Evolutionary conservation across 92 coral and sea anemone genomes (phyloP).

Genomic region (Ricordea florida): DNA sequence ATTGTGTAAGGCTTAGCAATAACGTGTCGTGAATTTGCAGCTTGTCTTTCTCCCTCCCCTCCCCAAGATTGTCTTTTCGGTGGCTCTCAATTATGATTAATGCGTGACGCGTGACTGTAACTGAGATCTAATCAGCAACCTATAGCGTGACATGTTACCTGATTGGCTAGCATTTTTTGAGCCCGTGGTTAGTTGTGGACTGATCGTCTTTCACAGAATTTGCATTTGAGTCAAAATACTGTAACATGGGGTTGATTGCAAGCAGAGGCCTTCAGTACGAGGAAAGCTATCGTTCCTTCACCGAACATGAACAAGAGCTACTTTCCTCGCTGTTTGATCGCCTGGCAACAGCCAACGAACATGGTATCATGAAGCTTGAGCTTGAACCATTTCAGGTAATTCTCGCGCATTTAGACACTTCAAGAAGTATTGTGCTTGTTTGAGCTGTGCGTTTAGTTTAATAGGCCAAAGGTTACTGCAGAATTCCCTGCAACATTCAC

Average conservation of each 20-base stretch:
- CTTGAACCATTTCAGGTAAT: constrained; percentile 53
- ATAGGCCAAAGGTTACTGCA: too few relatives aligned
- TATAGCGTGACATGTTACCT: neutral
- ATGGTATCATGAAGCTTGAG: constrained; percentile 30
- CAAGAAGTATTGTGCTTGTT: too few relatives aligned
- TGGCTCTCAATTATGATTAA: too few relatives aligned
- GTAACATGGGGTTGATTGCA: constrained; percentile 77
- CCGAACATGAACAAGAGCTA: constrained; percentile 50
- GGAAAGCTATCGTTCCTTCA: constrained; percentile 52
- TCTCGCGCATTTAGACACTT: too few relatives aligned
- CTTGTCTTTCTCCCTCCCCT: too few relatives aligned
- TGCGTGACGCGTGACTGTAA: too few relatives aligned
- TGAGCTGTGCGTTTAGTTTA: too few relatives aligned
- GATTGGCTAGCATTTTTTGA: neutral
- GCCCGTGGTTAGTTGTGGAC: neutral
- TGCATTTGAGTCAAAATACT: neutral
- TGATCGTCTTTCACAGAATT: neutral
- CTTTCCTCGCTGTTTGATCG: constrained; percentile 51
- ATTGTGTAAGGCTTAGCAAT: too few relatives aligned
- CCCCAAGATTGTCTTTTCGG: too few relatives aligned
- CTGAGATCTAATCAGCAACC: neutral
- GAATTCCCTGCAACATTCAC: too few relatives aligned
- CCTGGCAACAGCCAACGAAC: constrained; percentile 43
- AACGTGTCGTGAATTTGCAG: too few relatives aligned
- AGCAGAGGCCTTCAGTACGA: constrained; percentile 80